phyloP scores from a whole-genome alignment of 1,140 invertebrate species.

The Delia radicum region DNA sequence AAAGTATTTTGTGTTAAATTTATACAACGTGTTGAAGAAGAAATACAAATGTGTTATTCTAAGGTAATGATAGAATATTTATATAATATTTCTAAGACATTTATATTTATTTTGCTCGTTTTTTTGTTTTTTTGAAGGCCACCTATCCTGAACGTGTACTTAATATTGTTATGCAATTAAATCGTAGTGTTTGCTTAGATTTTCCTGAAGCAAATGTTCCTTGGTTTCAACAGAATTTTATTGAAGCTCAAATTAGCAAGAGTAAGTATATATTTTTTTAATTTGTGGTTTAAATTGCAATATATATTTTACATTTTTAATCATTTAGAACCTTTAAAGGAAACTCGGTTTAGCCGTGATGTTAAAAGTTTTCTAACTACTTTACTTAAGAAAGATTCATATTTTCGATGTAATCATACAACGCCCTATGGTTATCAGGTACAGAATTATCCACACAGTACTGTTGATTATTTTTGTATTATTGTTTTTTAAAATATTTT shows the following conservation, averaged over 20 bases:
- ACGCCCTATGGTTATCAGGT: constrained; percentile 52
- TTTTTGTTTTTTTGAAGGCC: constrained; percentile 45
- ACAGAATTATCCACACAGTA: background rate
- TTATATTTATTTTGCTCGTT: constrained; percentile 25
- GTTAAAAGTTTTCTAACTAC: constrained; percentile 36
- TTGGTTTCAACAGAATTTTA: constrained; percentile 68
- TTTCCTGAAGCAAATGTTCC: constrained; percentile 63
- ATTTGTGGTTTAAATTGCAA: constrained; percentile 25
- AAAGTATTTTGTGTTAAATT: constrained; percentile 61
- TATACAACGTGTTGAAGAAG: constrained; percentile 60
- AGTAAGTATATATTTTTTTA: constrained; percentile 37
- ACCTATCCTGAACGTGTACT: constrained; percentile 60
- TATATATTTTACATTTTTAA: too few species aligned
- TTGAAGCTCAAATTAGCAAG: constrained; percentile 57
- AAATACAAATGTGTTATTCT: constrained; percentile 59
- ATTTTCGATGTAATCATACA: constrained; percentile 49
- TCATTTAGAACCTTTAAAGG: constrained; percentile 31
- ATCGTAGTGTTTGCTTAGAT: constrained; percentile 65
- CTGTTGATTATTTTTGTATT: too few species aligned
- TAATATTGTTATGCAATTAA: constrained; percentile 62
- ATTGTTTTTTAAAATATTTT: background rate
- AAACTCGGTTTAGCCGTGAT: constrained; percentile 35
- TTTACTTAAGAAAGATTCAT: constrained; percentile 41
- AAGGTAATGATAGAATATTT: constrained; percentile 44
- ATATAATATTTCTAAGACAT: too few species aligned